phyloP scores from a whole-genome alignment of 2,797 vertebrate species.

The Phylloscopus collybita region DNA sequence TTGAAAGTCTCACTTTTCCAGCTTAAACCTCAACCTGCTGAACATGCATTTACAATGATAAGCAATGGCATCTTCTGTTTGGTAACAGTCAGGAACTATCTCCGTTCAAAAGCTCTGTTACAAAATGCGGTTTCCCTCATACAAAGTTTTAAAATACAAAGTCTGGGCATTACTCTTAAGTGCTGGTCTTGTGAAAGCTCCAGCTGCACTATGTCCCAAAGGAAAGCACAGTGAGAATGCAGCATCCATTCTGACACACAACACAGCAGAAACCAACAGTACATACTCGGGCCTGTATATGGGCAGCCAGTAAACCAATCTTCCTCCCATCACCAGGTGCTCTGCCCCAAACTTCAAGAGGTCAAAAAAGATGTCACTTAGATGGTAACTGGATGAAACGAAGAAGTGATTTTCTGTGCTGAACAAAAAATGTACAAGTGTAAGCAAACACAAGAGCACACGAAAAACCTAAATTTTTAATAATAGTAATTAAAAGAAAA shows the following conservation, averaged over 20 bases:
- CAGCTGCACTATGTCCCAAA: neutral
- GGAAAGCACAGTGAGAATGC: neutral
- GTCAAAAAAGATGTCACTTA: conserved; percentile 97
- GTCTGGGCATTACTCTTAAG: neutral
- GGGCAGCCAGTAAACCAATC: conserved; percentile 96
- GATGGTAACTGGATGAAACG: conserved; percentile 89
- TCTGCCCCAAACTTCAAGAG: conserved; percentile 91
- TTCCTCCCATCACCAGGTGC: conserved; percentile 88
- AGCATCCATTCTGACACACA: neutral
- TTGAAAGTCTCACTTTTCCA: neutral
- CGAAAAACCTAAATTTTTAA: neutral
- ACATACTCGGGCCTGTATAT: conserved; percentile 95
- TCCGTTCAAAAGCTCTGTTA: neutral
- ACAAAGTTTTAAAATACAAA: neutral
- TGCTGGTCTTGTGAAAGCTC: neutral
- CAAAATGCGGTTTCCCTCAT: neutral
- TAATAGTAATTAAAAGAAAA: neutral
- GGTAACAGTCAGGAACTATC: neutral
- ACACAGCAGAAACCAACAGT: conserved; percentile 21
- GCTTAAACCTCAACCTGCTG: neutral
- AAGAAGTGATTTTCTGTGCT: conserved; percentile 89
- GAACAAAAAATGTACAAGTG: neutral
- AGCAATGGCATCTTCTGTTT: neutral
- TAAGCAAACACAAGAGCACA: conserved; percentile 35
- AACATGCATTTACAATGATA: neutral